These are phyloP conservation scores for Trogon melanurus DNA, from an alignment of 2,113 vertebrate genomes.

Conservation along the genomic window DNA sequence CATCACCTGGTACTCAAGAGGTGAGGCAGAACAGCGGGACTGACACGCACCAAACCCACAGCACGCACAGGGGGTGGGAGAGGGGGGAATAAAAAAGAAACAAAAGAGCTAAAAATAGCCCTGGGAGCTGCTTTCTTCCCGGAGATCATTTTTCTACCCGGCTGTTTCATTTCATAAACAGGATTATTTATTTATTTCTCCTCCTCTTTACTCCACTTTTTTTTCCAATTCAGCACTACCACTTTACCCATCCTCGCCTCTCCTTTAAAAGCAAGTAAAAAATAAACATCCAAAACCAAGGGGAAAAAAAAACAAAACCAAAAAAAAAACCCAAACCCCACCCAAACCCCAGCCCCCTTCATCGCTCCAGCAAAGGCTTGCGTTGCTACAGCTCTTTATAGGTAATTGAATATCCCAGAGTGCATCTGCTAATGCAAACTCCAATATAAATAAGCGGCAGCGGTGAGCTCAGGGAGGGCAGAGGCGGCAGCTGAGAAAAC, in stretches of 20 bases:
- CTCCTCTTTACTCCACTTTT: background rate
- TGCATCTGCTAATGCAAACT: slow-evolving; percentile 20
- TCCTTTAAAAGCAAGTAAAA: background rate
- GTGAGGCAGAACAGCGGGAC: background rate
- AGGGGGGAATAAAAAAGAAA: background rate
- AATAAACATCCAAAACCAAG: background rate
- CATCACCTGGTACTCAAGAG: background rate
- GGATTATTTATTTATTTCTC: background rate
- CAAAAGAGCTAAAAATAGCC: slow-evolving; percentile 46
- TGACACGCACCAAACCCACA: background rate
- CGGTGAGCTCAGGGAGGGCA: background rate
- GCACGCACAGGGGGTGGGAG: background rate
- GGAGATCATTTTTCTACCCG: background rate
- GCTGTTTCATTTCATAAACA: background rate
- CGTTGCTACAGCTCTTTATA: background rate
- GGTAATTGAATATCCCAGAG: slow-evolving; percentile 33
- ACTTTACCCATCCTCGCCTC: background rate
- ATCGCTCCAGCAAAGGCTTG: background rate
- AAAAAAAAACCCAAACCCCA: no score
- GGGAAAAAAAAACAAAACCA: fast-evolving
- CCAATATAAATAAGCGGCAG: background rate
- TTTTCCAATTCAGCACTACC: fast-evolving
- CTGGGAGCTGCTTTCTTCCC: slow-evolving; percentile 16
- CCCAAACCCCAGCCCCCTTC: no score
- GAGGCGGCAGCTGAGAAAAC: slow-evolving; percentile 55